These are phyloP conservation scores for Parelbella ahira DNA, from an alignment of 2,888 invertebrate genomes.

Conservation along the genomic window DNA sequence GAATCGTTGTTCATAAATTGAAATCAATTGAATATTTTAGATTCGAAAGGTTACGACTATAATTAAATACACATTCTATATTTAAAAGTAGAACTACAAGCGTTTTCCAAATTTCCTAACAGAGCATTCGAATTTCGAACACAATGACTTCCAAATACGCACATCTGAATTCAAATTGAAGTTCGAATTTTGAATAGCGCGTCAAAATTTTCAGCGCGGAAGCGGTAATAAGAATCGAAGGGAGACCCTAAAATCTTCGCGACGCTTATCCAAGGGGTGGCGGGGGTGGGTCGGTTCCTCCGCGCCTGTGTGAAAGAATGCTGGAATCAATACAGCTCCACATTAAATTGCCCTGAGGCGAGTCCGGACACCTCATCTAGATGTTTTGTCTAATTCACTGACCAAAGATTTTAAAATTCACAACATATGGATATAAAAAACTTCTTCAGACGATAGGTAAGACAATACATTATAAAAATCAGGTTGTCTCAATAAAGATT, in stretches of 20 bases:
- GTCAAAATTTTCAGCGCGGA: constrained; percentile 14
- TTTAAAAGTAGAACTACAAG: too few species aligned
- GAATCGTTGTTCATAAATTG: too few species aligned
- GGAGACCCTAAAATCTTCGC: constrained; percentile 52
- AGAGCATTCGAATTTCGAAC: too few species aligned
- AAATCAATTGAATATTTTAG: too few species aligned
- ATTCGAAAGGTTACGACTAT: too few species aligned
- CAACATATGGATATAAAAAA: too few species aligned
- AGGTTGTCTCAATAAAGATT: too few species aligned
- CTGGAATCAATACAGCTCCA: constrained; percentile 77
- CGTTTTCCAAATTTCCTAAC: too few species aligned
- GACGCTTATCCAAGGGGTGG: constrained; percentile 54
- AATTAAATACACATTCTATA: too few species aligned
- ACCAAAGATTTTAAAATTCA: too few species aligned
- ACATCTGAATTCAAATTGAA: not conserved
- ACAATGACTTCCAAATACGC: not conserved
- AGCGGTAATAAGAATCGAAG: constrained; percentile 23
- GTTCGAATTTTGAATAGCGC: constrained; percentile 7
- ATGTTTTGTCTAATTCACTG: constrained; percentile 23
- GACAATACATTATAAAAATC: too few species aligned
- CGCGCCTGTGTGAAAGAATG: constrained; percentile 79
- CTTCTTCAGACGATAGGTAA: too few species aligned
- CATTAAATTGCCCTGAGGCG: constrained; percentile 59
- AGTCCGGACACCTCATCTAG: constrained; percentile 23
- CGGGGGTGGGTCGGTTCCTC: constrained; percentile 40